Evolutionary conservation across 1,140 invertebrate genomes (phyloP), one percentile per base, ranked within the genome.

Genomic region (Sycobia sp.): DNA sequence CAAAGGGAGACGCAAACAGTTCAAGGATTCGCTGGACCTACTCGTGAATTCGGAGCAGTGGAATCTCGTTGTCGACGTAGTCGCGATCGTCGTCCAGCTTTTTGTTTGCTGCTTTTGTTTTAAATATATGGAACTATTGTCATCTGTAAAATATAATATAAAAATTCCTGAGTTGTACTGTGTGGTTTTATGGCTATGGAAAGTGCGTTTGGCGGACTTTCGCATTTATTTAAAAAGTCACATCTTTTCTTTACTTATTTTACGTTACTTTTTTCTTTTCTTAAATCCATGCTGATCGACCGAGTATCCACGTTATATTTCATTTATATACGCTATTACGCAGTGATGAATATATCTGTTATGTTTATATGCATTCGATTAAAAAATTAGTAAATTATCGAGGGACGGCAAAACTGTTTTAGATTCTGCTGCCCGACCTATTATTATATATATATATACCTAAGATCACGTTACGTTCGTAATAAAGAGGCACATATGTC

Each of bases 131-230:
- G 76, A 82, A 81, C 80, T 82, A 82, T 82, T 82, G 80, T 82
- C 80, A 76, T 80, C 80, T 82, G 80, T 82, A 82, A 82, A 82
- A 77, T 82, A 82, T 81, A 81, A 80, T 80, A 78, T 80, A 80
- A 82, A 81, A 82, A 73, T 79, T 80, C 80, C 79, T 82, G 79
- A 80, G 79, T 82, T 82, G 79, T 82, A 82, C 80, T 82, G 79
- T 76, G 71, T 79, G 80, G 79, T 82, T 81, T 77, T 82, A 82
- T 80, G 80, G 79, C 78, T 82, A 82, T 82, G 77, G 78, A 80
- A 76, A 65, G 50, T 65, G 56, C 49, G 41, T 55, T 50, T 50
- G 51, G 41, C 41, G 38, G 41, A 53, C 60, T 36, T 49, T 53
- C 20, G 49, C 50, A 22, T 60, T 50, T 36, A 49, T 39, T 36